phyloP scores from a whole-genome alignment of 2,888 invertebrate genomes.

The Drepana falcataria region DNA sequence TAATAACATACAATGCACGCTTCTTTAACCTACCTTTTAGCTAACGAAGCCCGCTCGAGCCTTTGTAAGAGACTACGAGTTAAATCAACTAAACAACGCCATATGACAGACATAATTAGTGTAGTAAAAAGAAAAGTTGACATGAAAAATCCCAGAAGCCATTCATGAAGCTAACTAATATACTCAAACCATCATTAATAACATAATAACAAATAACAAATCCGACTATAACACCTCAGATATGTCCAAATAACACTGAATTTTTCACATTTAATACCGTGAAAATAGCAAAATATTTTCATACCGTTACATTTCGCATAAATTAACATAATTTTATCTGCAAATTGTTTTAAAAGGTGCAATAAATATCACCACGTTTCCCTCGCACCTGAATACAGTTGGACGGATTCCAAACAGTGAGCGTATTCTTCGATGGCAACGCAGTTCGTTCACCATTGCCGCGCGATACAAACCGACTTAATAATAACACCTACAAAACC shows the following conservation, averaged over 20 bases:
- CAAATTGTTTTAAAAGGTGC: conserved; percentile 33
- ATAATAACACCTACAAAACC: conserved; percentile 17
- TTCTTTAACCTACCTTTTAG: too few relatives aligned
- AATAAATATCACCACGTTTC: conserved; percentile 36
- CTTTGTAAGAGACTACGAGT: too few relatives aligned
- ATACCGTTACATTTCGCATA: conserved; percentile 18
- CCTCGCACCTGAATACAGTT: conserved; percentile 41
- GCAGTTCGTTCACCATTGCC: conserved; percentile 25
- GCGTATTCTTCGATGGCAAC: conserved; percentile 15
- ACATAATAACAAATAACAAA: neutral
- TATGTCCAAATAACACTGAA: neutral
- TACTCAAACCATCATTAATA: neutral
- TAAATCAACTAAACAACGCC: neutral
- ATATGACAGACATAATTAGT: neutral
- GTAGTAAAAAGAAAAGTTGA: neutral
- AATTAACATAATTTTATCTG: conserved; percentile 29
- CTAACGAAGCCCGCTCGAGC: too few relatives aligned
- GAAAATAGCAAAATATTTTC: neutral
- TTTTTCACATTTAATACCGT: neutral
- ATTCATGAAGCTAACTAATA: neutral
- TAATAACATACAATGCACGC: too few relatives aligned
- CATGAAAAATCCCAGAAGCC: neutral
- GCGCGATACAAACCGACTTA: conserved; percentile 17
- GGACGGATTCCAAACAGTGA: conserved; percentile 31
- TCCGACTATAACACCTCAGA: neutral